Conservation (phyloP, 2,888 invertebrate genomes). For the Drosophila pseudotalamancana region DNA sequence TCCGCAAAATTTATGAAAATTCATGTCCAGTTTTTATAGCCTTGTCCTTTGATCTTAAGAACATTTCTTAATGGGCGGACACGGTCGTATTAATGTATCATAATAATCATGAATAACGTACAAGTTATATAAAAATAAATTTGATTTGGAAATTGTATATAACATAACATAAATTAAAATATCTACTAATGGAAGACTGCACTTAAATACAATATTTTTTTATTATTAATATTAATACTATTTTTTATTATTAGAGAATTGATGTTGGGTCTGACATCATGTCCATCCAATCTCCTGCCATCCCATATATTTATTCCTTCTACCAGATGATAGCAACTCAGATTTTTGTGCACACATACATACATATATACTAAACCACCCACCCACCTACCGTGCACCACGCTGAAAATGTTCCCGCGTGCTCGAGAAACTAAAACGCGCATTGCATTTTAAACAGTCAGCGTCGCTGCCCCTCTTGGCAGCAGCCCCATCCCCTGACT, state of each 20-base stretch:
- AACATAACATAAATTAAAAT: no score
- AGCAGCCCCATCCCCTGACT: not conserved
- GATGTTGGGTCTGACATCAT: constrained; percentile 27
- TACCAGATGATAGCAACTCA: constrained; percentile 32
- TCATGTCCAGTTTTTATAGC: not conserved
- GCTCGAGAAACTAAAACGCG: constrained; percentile 26
- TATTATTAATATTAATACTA: no score
- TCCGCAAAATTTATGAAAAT: no score
- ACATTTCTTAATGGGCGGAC: not conserved
- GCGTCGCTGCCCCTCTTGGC: not conserved
- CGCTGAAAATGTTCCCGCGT: not conserved
- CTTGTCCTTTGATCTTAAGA: not conserved
- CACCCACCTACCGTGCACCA: constrained; percentile 1
- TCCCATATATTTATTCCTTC: not conserved
- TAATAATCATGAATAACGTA: no score
- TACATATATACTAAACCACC: constrained; percentile 15
- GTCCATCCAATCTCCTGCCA: not conserved
- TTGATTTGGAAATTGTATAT: no score
- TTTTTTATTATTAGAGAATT: not conserved
- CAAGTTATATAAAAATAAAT: no score
- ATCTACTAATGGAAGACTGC: no score
- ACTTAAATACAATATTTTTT: no score
- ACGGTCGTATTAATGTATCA: no score
- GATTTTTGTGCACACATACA: constrained; percentile 42
- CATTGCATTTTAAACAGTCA: constrained; percentile 63